Base-by-base conservation (phyloP, 2,888 invertebrate species). In the Eupithecia subumbrata region DNA sequence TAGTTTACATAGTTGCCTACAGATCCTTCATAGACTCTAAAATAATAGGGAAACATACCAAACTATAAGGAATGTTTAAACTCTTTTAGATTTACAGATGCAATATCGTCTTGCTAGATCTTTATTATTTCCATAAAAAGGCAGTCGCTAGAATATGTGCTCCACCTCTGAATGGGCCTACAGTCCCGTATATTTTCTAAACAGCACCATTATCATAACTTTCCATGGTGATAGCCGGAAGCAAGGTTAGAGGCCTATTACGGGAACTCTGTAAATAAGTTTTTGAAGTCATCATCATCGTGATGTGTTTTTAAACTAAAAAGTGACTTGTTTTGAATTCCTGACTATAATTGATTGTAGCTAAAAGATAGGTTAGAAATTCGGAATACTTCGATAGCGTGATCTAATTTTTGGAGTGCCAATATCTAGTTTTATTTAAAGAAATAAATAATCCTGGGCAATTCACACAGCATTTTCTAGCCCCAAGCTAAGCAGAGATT, bases 41-140 rank as follows among this genome's bases (percentile, higher is more conserved):
- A 14, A 52, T n/a, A 52, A n/a, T 2, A 9, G n/a, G n/a, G 1
- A 11, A 3, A 9, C 9, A 40, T 40, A 40, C 40, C 40, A n/a
- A 56, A 56, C 52, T n/a, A 52, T 52, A n/a, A 0, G 45, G 18
- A 18, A 48, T 48, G 18, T 52, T 48, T n/a, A 18, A 52, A 52
- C 3, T 22, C 11, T 56, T 22, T 56, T n/a, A 22, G 11, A n/a
- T 22, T 52, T 22, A 56, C 22, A 18, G 1, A 2, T 12, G n/a
- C 25, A 60, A 25, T 60, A 25, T 60, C 52, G 22, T 60, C 25
- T 67, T 18, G n/a, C 43, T 56, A 68, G 40, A 71, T 70, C 34
- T 25, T 64, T 75, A 66, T 69, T 69, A 73, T 77, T 75, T 71
- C n/a, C 64, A 71, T 75, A 68, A 75, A 74, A 77, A 69, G 56